These are phyloP conservation scores for Scaptomyza cyrtandrae DNA, from an alignment of 2,888 invertebrate genomes.

Conservation along the genomic window DNA sequence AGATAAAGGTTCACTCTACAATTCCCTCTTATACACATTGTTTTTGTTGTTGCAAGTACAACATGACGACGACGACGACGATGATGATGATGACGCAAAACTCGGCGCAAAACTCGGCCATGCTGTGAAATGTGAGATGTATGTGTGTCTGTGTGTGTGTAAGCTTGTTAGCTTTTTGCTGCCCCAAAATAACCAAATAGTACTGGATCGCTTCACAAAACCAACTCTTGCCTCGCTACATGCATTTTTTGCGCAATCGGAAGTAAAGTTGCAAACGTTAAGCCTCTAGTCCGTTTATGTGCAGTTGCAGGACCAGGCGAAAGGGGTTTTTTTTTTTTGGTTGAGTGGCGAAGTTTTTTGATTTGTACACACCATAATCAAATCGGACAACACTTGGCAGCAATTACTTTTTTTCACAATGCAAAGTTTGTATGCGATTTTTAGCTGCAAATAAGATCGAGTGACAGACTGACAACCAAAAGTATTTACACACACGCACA, in stretches of 20 bases:
- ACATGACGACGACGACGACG: neutral
- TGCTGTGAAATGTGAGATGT: conserved; percentile 16
- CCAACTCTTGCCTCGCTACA: neutral
- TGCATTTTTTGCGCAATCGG: neutral
- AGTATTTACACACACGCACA: conserved; percentile 7
- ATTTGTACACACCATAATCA: neutral
- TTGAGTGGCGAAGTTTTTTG: too few species aligned
- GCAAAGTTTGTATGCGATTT: too few species aligned
- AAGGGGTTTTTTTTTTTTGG: neutral
- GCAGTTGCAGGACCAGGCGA: neutral
- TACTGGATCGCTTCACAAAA: neutral
- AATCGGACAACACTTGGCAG: neutral
- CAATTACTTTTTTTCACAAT: neutral
- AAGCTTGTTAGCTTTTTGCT: conserved; percentile 1
- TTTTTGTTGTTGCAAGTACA: neutral
- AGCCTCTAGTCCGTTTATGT: conserved; percentile 2
- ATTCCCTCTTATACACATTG: neutral
- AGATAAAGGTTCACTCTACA: conserved; percentile 15
- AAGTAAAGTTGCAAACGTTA: neutral
- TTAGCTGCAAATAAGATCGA: too few species aligned
- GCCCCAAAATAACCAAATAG: neutral
- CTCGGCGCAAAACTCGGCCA: conserved; percentile 3
- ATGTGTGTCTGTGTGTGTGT: neutral
- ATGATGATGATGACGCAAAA: conserved; percentile 15
- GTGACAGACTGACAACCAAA: neutral